Evolutionary conservation across 2,888 invertebrate species (phyloP), one percentile per base, ranked within the genome.

Genomic region (Tromatobia lineatoria): DNA sequence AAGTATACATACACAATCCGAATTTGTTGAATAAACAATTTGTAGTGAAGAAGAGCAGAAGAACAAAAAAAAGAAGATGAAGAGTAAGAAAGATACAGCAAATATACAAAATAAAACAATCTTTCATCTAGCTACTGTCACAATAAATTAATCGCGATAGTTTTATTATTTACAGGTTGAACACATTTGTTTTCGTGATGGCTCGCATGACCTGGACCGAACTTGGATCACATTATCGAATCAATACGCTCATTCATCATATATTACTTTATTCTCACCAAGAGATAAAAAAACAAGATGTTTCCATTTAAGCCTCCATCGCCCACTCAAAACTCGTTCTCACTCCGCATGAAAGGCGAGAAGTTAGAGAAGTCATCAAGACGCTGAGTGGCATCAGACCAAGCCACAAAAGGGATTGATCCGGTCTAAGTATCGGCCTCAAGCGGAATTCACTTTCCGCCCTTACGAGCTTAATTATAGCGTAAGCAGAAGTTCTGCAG

Each of bases 161-260:
- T 87, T 86, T 82, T 78, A 74, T 79, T 92, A 92, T 92, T 66
- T 92, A 92, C 91, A 91, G 69, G 79, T 89, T 91, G 91, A 91
- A 92, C 90, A 90, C 91, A 92, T 89, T 88, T 85, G 73, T 77
- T 71, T 71, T 61, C 50, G 23, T 64, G 34, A 42, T 45, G 34
- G 34, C 42, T 38, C 45, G 76, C 23, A 47, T 45, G 45, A 74
- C 64, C 70, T 80, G 64, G 73, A 79, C 52, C 71, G 38, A 3
- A 42, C 42, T 78, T 78, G 25, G 78, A 71, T 70, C 50, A 42
- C 70, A 61, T 15, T 23, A 66, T 45, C 71, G 79, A 71, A 79
- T 79, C 52, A 38, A 50, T 52, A 34, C 42, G 70, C 45, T 38
- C 50, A 61, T 52, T 64, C 23, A 13, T 57, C 54, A 50, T 59